These are phyloP conservation scores for Eumacrocentrus americanus DNA, from an alignment of 2,888 invertebrate genomes.

Conservation along the genomic window DNA sequence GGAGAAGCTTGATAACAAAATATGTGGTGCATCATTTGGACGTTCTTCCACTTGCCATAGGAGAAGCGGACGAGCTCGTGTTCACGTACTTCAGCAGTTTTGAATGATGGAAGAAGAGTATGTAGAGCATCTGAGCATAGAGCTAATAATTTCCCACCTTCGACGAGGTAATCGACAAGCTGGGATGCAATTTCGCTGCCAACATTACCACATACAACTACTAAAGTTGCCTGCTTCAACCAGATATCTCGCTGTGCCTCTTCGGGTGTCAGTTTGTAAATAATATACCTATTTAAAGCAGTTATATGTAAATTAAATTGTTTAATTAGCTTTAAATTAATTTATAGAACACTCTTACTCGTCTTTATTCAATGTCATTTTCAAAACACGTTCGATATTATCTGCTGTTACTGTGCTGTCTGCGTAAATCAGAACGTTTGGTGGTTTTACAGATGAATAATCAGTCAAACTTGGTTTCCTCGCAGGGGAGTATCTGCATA, in stretches of 20 bases:
- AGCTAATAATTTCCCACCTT: constrained; percentile 77
- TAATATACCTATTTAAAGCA: constrained; percentile 59
- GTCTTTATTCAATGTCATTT: constrained; percentile 73
- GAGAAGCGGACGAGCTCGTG: constrained; percentile 84
- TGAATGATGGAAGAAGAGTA: constrained; percentile 78
- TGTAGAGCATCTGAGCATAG: constrained; percentile 82
- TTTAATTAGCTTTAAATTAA: background rate
- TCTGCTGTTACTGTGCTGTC: constrained; percentile 78
- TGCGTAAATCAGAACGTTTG: constrained; percentile 81
- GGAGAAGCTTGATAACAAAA: constrained; percentile 89
- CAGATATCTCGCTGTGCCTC: constrained; percentile 64
- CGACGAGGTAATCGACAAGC: constrained; percentile 74
- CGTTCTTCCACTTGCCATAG: constrained; percentile 82
- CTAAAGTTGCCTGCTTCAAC: constrained; percentile 72
- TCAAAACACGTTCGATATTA: constrained; percentile 74
- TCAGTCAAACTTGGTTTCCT: background rate
- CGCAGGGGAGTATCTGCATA: background rate
- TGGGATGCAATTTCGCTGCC: constrained; percentile 70
- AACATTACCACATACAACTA: constrained; percentile 81
- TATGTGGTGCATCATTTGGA: constrained; percentile 86
- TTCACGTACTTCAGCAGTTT: constrained; percentile 85
- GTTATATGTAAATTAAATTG: no score
- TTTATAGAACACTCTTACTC: constrained; percentile 64
- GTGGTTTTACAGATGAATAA: constrained; percentile 69
- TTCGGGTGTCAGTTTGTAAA: constrained; percentile 60